phyloP scores from a whole-genome alignment of 2,888 invertebrate species.

The Leucozona laternaria region DNA sequence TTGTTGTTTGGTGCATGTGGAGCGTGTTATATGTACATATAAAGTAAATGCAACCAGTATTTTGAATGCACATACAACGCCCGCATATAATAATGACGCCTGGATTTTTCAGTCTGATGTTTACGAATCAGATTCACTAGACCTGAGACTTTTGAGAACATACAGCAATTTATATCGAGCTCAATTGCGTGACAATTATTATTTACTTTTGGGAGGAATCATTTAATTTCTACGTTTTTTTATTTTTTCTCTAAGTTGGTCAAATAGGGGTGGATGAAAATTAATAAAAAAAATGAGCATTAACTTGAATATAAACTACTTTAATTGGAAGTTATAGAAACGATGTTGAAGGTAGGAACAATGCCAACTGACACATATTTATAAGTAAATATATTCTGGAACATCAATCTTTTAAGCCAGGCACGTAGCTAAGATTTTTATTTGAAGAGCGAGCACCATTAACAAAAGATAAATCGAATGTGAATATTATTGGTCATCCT shows the following conservation, averaged over 20 bases:
- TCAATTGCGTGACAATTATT: slow-evolving; percentile 73
- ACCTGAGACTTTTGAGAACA: neutral
- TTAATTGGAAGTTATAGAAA: slow-evolving; percentile 24
- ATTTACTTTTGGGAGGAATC: slow-evolving; percentile 54
- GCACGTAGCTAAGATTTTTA: neutral
- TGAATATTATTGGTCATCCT: too few species aligned
- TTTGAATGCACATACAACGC: slow-evolving; percentile 33
- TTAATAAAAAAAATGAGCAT: slow-evolving; percentile 33
- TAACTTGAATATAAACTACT: slow-evolving; percentile 23
- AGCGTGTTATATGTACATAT: neutral
- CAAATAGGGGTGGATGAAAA: slow-evolving; percentile 46
- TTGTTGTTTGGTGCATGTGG: neutral
- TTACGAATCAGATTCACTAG: slow-evolving; percentile 32
- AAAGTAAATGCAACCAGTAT: slow-evolving; percentile 4
- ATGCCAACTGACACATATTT: neutral
- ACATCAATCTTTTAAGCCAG: neutral
- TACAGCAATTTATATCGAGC: neutral
- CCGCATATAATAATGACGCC: slow-evolving; percentile 64
- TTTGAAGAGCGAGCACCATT: neutral
- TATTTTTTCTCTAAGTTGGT: neutral
- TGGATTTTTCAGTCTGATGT: slow-evolving; percentile 17
- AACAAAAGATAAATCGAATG: neutral
- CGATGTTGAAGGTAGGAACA: neutral
- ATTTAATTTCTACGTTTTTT: slow-evolving; percentile 5
- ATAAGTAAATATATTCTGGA: neutral